Conservation (phyloP, 2,113 vertebrate species). For the Tetrao urogallus region DNA sequence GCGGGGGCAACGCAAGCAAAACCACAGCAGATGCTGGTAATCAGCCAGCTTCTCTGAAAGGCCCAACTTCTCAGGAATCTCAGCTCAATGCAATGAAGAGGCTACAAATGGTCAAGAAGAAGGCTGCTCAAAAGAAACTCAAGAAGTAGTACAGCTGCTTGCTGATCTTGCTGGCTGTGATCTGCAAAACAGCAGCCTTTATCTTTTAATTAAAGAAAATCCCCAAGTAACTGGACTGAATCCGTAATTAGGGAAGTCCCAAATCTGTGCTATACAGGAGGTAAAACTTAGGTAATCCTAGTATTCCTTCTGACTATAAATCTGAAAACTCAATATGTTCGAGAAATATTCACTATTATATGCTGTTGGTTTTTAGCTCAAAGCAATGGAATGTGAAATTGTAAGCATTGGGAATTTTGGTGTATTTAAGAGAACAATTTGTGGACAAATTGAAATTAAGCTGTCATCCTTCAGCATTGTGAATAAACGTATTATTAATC, state of each 20-base stretch:
- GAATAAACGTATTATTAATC: conserved; percentile 37
- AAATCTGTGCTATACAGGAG: background rate
- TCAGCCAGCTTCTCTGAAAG: conserved; percentile 82
- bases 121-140: conserved; percentile 96
- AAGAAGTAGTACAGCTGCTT: conserved; percentile 83
- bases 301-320: background rate
- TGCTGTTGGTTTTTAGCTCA: background rate
- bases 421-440: background rate
- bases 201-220: background rate
- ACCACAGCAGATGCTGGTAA: conserved; percentile 51
- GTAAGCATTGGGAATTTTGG: background rate
- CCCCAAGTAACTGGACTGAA: background rate
- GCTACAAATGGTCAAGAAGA: conserved; percentile 97
- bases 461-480: background rate
- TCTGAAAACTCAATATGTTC: background rate
- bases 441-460: conserved; percentile 6
- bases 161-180: background rate
- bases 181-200: rapidly evolving
- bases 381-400: conserved; percentile 16
- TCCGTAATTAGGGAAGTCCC: background rate
- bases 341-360: background rate
- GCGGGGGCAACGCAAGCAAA: conserved; percentile 74
- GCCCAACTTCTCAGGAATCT: conserved; percentile 93
- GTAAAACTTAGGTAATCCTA: background rate
- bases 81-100: conserved; percentile 98